Conservation (phyloP, 2,888 invertebrate species). For the Mesorhabditis belari region DNA sequence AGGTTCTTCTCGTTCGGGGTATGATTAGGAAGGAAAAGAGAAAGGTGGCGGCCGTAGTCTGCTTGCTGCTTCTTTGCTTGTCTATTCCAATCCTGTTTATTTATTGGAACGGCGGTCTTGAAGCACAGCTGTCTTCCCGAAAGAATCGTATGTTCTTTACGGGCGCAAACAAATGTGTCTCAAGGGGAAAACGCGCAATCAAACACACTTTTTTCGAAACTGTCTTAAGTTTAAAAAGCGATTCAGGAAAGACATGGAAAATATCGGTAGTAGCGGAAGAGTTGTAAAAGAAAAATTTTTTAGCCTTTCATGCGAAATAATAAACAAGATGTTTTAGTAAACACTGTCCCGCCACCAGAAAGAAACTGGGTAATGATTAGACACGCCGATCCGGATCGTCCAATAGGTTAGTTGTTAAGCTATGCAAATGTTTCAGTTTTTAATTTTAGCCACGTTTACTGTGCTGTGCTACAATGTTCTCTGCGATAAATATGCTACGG, state of each 20-base stretch:
- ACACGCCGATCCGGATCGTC: constrained; percentile 42
- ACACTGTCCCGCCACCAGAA: constrained; percentile 38
- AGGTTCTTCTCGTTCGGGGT: too few species aligned
- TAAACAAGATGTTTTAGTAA: too few species aligned
- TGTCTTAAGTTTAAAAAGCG: too few species aligned
- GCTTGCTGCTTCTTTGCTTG: neutral
- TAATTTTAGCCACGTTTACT: constrained; percentile 65
- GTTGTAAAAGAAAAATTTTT: too few species aligned
- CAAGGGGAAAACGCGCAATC: too few species aligned
- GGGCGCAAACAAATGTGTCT: neutral
- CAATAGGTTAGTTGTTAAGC: constrained; percentile 34
- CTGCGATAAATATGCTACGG: constrained; percentile 95
- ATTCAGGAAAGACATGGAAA: neutral
- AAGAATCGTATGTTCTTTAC: neutral
- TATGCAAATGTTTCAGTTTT: neutral
- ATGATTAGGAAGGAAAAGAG: too few species aligned
- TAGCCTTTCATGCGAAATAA: too few species aligned
- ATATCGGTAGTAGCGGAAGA: too few species aligned
- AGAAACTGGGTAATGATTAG: constrained; percentile 41
- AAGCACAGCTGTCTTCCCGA: neutral
- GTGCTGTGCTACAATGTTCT: constrained; percentile 99
- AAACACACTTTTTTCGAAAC: too few species aligned
- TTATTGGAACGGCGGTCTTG: neutral
- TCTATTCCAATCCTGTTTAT: neutral
- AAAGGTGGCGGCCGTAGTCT: too few species aligned